phyloP scores from a whole-genome alignment of 1,140 invertebrate species.

The Holotrichia oblita region DNA sequence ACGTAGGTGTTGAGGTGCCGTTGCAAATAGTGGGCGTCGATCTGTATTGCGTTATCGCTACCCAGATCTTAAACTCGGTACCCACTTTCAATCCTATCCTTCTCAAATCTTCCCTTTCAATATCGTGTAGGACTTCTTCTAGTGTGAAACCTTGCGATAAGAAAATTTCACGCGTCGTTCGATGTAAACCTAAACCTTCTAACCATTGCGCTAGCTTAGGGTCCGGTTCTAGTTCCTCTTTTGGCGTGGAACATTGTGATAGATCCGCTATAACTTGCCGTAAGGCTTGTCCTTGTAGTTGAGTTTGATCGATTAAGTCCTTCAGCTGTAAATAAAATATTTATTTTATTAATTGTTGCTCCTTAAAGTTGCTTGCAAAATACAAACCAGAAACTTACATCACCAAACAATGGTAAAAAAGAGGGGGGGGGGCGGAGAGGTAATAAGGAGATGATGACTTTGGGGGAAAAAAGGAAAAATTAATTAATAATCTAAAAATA shows the following conservation, averaged over 20 bases:
- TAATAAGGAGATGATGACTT: no score
- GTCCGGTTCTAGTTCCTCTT: constrained; percentile 62
- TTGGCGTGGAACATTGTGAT: constrained; percentile 46
- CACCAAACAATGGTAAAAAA: no score
- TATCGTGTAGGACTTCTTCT: constrained; percentile 77
- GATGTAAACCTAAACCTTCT: constrained; percentile 66
- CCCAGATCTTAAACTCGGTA: constrained; percentile 66
- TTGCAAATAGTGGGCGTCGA: constrained; percentile 3
- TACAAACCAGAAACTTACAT: no score
- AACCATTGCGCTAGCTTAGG: constrained; percentile 69
- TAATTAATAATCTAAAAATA: no score
- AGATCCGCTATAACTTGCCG: constrained; percentile 45
- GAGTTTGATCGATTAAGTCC: constrained; percentile 48
- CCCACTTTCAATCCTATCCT: constrained; percentile 74
- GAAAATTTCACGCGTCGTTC: constrained; percentile 70
- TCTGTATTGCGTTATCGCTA: constrained; percentile 64
- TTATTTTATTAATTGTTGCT: not conserved
- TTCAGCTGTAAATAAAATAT: constrained; percentile 48
- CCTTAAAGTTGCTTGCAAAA: no score
- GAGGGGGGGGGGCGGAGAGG: no score
- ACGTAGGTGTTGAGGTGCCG: constrained; percentile 7
- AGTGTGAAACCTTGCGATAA: constrained; percentile 80
- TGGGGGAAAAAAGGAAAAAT: no score
- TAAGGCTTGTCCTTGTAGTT: constrained; percentile 49
- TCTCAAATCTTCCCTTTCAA: constrained; percentile 80